A percentile compares a stretch with the other conserved stretches of the same genome.
Conservation (phyloP, 2,797 vertebrate species). For the Halcyon chelicuti region DNA sequence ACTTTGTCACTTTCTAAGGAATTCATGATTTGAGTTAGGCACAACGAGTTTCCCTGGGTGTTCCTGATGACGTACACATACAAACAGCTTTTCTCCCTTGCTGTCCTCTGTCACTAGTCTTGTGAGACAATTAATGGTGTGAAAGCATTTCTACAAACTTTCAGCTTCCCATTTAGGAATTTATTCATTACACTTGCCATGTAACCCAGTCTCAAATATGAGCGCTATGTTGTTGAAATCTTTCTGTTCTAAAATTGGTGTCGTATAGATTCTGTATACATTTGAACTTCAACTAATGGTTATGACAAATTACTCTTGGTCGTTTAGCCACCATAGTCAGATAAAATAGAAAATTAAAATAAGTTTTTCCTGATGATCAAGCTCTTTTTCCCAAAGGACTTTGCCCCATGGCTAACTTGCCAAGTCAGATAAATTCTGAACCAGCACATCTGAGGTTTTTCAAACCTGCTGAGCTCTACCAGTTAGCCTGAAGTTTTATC, state of each 20-base stretch:
- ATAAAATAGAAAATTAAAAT: not conserved
- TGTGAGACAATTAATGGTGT: not conserved
- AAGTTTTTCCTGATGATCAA: not conserved
- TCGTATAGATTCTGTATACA: not conserved
- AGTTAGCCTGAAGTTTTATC: not conserved
- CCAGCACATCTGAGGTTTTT: not conserved
- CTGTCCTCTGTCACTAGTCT: not conserved
- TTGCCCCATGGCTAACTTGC: not conserved
- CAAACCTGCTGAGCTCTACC: not conserved
- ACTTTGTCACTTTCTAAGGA: not conserved
- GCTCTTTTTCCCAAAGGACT: not conserved
- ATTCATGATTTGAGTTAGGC: not conserved
- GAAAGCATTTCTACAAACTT: not conserved
- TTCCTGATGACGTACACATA: not conserved
- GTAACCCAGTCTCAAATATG: not conserved
- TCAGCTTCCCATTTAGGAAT: not conserved
- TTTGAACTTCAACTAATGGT: not conserved
- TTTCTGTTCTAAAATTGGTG: not conserved
- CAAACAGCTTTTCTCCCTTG: not conserved
- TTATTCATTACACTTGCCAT: not conserved
- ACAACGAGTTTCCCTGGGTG: not conserved
- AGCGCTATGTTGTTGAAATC: not conserved
- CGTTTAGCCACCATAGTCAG: not conserved
- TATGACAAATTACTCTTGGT: not conserved
- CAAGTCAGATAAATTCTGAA: not conserved